Evolutionary conservation across 1,140 invertebrate genomes (phyloP).

Genomic region (Caenorhabditis briggsae): DNA sequence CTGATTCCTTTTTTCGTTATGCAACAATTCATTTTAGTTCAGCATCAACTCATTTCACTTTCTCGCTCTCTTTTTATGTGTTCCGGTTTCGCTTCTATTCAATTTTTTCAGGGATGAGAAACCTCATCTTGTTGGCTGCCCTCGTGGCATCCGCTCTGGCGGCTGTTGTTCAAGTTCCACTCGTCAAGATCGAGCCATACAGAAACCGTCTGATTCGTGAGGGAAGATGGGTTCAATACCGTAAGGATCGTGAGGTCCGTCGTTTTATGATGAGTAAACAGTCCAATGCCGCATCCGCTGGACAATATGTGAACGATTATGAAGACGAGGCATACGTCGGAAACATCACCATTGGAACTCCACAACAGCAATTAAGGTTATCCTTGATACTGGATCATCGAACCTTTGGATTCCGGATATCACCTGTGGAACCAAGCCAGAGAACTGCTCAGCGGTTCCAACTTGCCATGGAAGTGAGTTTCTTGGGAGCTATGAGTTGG

Average conservation of each 20-base stretch:
- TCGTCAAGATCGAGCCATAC: slow-evolving; percentile 39
- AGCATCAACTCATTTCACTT: slow-evolving; percentile 40
- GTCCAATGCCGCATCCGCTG: not conserved
- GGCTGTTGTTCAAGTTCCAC: slow-evolving; percentile 43
- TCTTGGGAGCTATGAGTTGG: not conserved
- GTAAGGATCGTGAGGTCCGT: slow-evolving; percentile 54
- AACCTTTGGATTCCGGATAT: slow-evolving; percentile 67
- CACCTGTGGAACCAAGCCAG: slow-evolving; percentile 59
- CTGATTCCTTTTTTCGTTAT: not conserved
- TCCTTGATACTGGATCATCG: slow-evolving; percentile 66
- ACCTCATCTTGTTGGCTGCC: slow-evolving; percentile 57
- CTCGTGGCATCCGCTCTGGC: slow-evolving; percentile 55
- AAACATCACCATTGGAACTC: slow-evolving; percentile 69
- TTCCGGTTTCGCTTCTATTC: not conserved
- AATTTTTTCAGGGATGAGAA: slow-evolving; percentile 57
- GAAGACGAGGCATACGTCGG: slow-evolving; percentile 65
- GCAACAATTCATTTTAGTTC: slow-evolving; percentile 36
- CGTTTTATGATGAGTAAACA: slow-evolving; percentile 47
- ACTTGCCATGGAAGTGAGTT: slow-evolving; percentile 33
- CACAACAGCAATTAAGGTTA: slow-evolving; percentile 62
- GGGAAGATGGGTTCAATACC: slow-evolving; percentile 54
- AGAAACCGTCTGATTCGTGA: slow-evolving; percentile 42
- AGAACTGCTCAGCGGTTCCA: slow-evolving; percentile 48
- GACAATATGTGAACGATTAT: slow-evolving; percentile 64
- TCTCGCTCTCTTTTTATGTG: not conserved